Conservation (phyloP, 2,797 vertebrate genomes). For the Tenualosa ilisha region DNA sequence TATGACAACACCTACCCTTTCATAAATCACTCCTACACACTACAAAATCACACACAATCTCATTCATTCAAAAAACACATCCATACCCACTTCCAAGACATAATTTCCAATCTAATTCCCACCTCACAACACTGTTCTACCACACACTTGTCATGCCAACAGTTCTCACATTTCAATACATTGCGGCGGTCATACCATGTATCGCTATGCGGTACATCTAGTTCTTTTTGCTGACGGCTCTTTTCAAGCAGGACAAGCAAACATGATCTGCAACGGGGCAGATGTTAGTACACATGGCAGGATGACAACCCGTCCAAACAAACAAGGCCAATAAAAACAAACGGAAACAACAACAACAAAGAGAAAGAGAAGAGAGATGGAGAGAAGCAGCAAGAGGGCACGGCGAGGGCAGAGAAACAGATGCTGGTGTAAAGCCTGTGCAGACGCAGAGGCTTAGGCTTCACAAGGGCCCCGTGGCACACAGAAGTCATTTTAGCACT, state of each 20-base stretch:
- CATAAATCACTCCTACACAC: no score
- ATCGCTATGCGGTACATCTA: no score
- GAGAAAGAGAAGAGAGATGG: background rate
- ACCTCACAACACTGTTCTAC: no score
- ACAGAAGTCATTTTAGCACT: background rate
- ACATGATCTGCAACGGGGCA: background rate
- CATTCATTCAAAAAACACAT: no score
- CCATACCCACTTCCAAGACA: no score
- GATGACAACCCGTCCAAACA: conserved; percentile 18
- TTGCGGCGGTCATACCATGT: no score
- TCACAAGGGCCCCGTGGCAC: background rate
- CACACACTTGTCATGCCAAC: no score
- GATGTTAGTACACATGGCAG: background rate
- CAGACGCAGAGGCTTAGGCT: background rate
- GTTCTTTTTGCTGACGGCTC: background rate
- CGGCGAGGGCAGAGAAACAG: background rate
- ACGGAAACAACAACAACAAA: background rate
- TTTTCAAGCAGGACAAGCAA: background rate
- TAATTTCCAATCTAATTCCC: no score
- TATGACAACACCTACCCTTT: no score
- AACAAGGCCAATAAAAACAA: background rate
- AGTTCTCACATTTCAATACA: no score
- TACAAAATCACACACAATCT: no score
- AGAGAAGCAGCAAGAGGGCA: background rate
- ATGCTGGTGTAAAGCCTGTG: background rate